Evolutionary conservation across 1,140 invertebrate species (phyloP), one percentile per base, ranked within the genome.

Genomic region (Liolophura sinensis): DNA sequence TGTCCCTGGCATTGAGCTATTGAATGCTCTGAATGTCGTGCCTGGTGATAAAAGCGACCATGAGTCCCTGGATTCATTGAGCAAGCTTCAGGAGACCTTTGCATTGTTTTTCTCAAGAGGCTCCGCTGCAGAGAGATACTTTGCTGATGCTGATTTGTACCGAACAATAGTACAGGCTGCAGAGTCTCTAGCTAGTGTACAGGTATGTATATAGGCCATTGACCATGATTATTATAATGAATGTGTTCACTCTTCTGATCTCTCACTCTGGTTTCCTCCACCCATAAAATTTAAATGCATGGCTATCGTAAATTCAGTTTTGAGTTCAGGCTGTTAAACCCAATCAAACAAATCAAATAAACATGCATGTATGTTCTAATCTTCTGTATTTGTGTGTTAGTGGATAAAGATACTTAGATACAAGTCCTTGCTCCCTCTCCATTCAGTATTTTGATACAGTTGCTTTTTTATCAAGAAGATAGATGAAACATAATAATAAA

Each of bases 111-210:
- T 87, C 68, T 69, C 72, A 0, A 80, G 78, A 68, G 86, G 86
- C 1, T 79, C 84, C 27, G 86, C 85, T 47, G 85, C 85, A 51
- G 86, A 87, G 61, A 73, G 86, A 59, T 68, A 72, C 46, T 82
- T 84, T 64, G 65, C 62, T 18, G 65, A 78, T 66, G 54, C 65
- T 60, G 40, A 68, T 54, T 27, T 76, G 5, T 85, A 76, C 65
- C 69, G 74, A 60, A 72, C 76, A 56, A 78, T 86, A 65, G 72
- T 80, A n/a, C 66, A 82, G 47, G 72, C 79, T 62, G 79, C 79
- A 20, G 72, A 77, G 18, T 76, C 75, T 47, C 61, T 84, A 14
- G 64, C 73, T 47, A 49, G 79, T 9, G 73, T 79, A 31, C 67
- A 80, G 64, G 77, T 80, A 69, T 55, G 54, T 55, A 27, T 25